These are phyloP conservation scores for Platycnemis pennipes DNA, from an alignment of 2,888 invertebrate species.

Conservation along the genomic window DNA sequence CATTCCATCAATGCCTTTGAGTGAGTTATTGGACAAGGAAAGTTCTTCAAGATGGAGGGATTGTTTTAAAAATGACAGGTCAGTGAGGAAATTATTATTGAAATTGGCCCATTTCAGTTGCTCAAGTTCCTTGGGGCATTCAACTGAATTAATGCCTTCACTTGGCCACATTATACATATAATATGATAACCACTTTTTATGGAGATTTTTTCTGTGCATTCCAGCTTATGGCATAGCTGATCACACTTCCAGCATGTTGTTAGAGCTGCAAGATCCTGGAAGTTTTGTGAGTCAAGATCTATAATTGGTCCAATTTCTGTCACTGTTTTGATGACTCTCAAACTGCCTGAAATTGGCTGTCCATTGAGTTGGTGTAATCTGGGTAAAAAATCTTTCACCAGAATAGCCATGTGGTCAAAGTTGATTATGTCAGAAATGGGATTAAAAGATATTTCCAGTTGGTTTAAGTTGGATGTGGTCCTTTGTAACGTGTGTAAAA, in stretches of 20 bases:
- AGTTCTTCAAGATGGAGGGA: slow-evolving; percentile 12
- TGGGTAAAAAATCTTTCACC: background rate
- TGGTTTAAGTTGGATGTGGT: background rate
- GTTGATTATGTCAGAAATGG: background rate
- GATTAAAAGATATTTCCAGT: slow-evolving; percentile 44
- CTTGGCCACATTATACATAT: background rate
- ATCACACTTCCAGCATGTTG: slow-evolving; percentile 23
- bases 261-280: background rate
- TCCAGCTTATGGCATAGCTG: background rate
- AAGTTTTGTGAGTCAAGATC: background rate
- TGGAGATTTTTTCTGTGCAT: background rate
- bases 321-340: slow-evolving; percentile 3
- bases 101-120: slow-evolving; percentile 41
- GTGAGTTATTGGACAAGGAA: slow-evolving; percentile 23
- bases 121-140: background rate
- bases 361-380: slow-evolving; percentile 8
- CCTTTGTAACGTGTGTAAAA: slow-evolving; percentile 33
- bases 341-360: background rate
- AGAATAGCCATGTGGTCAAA: background rate
- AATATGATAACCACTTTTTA: background rate
- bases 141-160: slow-evolving; percentile 22
- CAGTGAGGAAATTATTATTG: background rate
- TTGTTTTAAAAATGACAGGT: background rate
- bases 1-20: background rate
- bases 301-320: background rate